A percentile compares a stretch with the other conserved stretches of the same genome.
Conservation (phyloP, 1,140 invertebrate genomes). For the Meloidogyne floridensis region DNA sequence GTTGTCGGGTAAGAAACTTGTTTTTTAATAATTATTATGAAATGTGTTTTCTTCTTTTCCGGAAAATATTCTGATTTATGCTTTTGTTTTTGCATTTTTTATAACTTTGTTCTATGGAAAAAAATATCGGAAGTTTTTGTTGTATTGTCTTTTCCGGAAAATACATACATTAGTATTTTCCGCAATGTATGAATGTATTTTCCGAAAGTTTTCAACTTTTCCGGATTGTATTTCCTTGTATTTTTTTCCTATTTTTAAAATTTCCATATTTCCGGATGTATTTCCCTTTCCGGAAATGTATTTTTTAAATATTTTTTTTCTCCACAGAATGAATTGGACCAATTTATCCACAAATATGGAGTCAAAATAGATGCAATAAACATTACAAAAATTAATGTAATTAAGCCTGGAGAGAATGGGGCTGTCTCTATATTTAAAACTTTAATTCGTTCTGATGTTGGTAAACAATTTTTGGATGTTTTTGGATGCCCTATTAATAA, state of each 20-base stretch:
- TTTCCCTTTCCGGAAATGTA: too few relatives aligned
- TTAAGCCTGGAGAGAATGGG: constrained; percentile 50
- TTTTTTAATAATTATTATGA: too few relatives aligned
- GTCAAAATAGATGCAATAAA: constrained; percentile 40
- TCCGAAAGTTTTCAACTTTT: too few relatives aligned
- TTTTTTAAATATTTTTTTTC: background rate
- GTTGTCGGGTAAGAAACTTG: constrained; percentile 29
- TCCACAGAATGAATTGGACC: constrained; percentile 46
- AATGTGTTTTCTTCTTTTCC: too few relatives aligned
- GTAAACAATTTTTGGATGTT: constrained; percentile 41
- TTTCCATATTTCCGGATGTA: too few relatives aligned
- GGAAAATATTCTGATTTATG: too few relatives aligned
- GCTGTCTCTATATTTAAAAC: constrained; percentile 48
- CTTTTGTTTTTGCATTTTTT: too few relatives aligned
- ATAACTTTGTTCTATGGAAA: too few relatives aligned
- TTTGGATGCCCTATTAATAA: constrained; percentile 21
- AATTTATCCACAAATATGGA: constrained; percentile 36
- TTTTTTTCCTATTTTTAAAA: background rate
- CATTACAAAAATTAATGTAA: constrained; percentile 36
- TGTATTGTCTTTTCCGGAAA: background rate
- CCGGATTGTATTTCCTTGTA: too few relatives aligned
- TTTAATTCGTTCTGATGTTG: constrained; percentile 41
- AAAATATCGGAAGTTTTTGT: background rate
- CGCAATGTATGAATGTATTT: too few relatives aligned
- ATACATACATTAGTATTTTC: too few relatives aligned